These are phyloP conservation scores for Punctoribates punctum DNA, from an alignment of 2,888 invertebrate genomes.

Conservation along the genomic window DNA sequence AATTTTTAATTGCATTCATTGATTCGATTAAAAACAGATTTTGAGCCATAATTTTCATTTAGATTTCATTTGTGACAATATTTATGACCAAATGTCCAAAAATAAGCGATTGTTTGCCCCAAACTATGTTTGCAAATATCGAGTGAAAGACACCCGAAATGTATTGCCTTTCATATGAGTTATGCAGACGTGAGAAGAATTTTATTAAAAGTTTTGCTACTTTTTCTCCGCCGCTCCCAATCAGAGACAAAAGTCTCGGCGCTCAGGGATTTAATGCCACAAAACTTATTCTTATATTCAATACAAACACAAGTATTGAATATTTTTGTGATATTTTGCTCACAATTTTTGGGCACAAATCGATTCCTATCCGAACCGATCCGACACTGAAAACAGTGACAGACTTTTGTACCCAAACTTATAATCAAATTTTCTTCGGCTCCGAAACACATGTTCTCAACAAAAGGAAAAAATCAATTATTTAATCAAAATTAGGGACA, in stretches of 20 bases:
- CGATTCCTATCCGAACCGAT: no score
- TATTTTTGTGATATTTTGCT: no score
- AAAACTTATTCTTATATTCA: neutral
- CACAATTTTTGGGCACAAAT: no score
- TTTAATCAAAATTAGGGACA: neutral
- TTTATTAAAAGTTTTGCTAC: slow-evolving; percentile 27
- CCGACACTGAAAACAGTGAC: neutral
- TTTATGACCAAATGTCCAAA: neutral
- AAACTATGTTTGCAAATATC: neutral
- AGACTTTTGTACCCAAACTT: neutral
- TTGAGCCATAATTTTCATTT: neutral
- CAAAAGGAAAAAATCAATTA: slow-evolving; percentile 2
- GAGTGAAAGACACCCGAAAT: no score
- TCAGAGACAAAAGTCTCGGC: neutral
- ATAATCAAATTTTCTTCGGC: neutral
- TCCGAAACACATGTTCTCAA: neutral
- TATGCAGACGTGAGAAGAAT: slow-evolving; percentile 18
- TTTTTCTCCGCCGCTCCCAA: neutral
- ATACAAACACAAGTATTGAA: no score
- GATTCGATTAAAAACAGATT: no score
- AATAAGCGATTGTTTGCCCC: neutral
- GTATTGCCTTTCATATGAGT: neutral
- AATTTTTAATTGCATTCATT: slow-evolving; percentile 15
- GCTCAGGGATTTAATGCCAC: neutral
- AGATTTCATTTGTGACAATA: neutral